Percentiles rank a stretch among this genome's conserved stretches.
Evolutionary conservation across 2,888 invertebrate species (phyloP).

Genomic region (Dascillus cervinus): DNA sequence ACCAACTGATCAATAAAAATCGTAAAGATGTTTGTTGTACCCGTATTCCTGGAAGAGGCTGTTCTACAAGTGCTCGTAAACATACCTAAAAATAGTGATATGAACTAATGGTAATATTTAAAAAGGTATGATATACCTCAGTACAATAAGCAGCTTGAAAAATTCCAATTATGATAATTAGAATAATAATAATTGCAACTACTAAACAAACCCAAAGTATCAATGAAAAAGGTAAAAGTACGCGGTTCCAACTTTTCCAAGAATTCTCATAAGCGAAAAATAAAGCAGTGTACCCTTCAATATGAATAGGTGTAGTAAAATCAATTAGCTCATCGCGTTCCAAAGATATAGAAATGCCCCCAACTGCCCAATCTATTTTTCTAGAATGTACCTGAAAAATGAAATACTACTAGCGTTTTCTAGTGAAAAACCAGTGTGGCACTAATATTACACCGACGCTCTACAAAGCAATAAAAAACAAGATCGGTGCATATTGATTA

Average conservation of each 20-base stretch:
- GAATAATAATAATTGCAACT: background rate
- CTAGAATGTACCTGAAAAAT: slow-evolving; percentile 8
- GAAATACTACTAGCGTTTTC: no score
- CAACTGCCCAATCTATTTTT: slow-evolving; percentile 9
- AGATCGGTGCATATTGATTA: no score
- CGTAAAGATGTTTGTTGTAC: slow-evolving; percentile 1
- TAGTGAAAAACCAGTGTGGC: no score
- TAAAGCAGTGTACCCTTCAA: slow-evolving; percentile 5
- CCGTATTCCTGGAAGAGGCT: slow-evolving; percentile 1
- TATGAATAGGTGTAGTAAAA: slow-evolving; percentile 5
- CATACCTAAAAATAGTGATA: slow-evolving; percentile 4
- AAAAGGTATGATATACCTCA: no score
- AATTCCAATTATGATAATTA: no score
- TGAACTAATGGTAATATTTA: no score
- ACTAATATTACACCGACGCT: no score
- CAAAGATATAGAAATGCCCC: slow-evolving; percentile 5
- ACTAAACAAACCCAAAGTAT: slow-evolving; percentile 4
- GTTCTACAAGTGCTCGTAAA: slow-evolving; percentile 4
- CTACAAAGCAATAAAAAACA: no score
- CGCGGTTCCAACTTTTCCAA: slow-evolving; percentile 5
- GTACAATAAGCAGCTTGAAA: no score
- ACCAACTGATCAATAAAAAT: slow-evolving; percentile 6
- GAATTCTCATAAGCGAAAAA: slow-evolving; percentile 1
- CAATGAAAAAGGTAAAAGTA: slow-evolving; percentile 4
- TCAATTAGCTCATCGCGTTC: slow-evolving; percentile 5